Conservation (phyloP, 2,888 invertebrate species). For the Callyntrura guangdongensis region DNA sequence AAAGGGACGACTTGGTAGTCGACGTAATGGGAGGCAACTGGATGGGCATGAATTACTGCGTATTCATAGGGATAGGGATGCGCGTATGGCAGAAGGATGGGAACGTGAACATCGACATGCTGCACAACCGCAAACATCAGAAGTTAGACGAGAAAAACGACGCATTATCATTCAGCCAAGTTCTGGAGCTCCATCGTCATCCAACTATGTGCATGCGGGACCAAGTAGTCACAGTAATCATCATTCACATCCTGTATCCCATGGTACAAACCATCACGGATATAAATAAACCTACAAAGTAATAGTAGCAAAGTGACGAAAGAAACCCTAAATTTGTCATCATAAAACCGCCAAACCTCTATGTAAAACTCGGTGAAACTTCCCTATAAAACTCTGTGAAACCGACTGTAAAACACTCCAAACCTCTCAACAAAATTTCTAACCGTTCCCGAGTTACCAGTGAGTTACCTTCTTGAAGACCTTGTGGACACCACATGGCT, state of each 20-base stretch:
- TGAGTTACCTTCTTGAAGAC: no score
- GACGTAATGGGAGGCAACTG: conserved; percentile 61
- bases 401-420: no score
- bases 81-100: conserved; percentile 35
- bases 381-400: no score
- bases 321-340: no score
- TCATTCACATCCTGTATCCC: not conserved
- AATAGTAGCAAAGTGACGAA: no score
- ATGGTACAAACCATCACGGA: conserved; percentile 48
- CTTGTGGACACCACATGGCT: no score
- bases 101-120: conserved; percentile 50
- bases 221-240: conserved; percentile 12
- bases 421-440: no score
- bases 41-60: conserved; percentile 53
- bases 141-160: conserved; percentile 77
- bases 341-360: no score
- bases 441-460: no score
- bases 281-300: conserved; percentile 67
- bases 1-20: conserved; percentile 11
- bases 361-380: no score
- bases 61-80: conserved; percentile 44
- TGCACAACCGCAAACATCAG: conserved; percentile 7
- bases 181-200: conserved; percentile 42
- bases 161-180: conserved; percentile 81
- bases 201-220: conserved; percentile 19